phyloP scores from a whole-genome alignment of 30 jellyfish, hydroid and myxozoan genomes.

The Turritopsis rubra region DNA sequence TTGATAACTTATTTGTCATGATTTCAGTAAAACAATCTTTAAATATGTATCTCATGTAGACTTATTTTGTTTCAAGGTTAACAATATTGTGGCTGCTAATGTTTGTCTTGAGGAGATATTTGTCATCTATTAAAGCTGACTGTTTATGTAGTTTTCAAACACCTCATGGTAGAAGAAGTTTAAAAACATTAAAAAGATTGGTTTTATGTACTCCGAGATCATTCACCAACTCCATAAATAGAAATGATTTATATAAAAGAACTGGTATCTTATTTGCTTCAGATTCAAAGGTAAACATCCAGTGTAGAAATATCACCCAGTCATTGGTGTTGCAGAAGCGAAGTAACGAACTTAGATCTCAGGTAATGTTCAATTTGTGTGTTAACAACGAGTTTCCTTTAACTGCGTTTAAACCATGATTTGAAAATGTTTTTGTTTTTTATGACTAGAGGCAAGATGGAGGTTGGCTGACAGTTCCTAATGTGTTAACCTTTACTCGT shows the following conservation, averaged over 20 bases:
- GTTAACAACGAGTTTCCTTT: no score
- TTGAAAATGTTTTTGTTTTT: not conserved
- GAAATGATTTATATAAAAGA: not conserved
- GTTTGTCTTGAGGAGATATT: not conserved
- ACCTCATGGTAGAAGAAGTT: not conserved
- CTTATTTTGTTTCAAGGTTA: not conserved
- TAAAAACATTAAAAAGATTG: no score
- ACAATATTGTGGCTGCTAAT: not conserved
- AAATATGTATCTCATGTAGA: not conserved
- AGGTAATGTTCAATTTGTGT: not conserved
- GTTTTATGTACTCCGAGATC: not conserved
- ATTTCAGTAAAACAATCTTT: not conserved
- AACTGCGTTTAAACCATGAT: not conserved
- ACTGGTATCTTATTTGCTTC: not conserved
- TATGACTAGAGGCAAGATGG: slow-evolving; percentile 48
- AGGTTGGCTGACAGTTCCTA: slow-evolving; percentile 63
- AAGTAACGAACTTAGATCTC: not conserved
- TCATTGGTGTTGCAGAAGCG: not conserved
- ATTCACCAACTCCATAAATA: not conserved
- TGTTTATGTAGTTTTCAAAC: not conserved
- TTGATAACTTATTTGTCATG: not conserved
- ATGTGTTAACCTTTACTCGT: slow-evolving; percentile 53
- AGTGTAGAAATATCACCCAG: not conserved
- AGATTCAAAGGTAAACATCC: not conserved
- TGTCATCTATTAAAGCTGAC: not conserved